Evolutionary conservation across 2,888 invertebrate genomes (phyloP), one percentile per base, ranked within the genome.

Genomic region (Apamea anceps): DNA sequence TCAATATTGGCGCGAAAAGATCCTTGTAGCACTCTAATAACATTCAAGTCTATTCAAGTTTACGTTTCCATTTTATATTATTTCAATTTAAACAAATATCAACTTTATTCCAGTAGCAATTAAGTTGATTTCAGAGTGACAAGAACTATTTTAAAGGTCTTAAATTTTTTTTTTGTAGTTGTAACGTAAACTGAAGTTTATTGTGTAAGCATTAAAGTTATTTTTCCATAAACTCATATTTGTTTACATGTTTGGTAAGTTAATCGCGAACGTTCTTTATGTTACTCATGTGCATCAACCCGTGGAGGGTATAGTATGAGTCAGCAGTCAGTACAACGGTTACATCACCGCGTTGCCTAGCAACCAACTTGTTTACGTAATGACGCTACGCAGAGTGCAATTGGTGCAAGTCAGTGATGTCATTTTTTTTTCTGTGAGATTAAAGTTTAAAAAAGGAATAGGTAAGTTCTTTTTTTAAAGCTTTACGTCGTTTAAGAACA

Each of bases 311-410:
- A 67, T 2, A 1, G 13, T 37, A 75, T 75, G 75, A 32, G 75
- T 80, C 68, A 72, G 51, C 21, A n/a, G 45, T 13, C 21, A n/a
- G 45, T 13, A 18, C 25, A 25, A 32, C 37, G 0, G 8, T 68
- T 57, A 32, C 72, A 42, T 65, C 67, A 83, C 13, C 15, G 10
- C 28, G 82, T 83, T 70, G 82, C 82, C 45, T 83, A 73, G 83
- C 79, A 82, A 83, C 71, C 0, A 0, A 21, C 0, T 37, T 83
- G 70, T 83, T 82, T 79, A 73, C 60, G 28, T 48, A 21, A 54
- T 54, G 79, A 82, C 28, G 82, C 72, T 15, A 54, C 8, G n/a
- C 54, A 25, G 4, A 37, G n/a, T 63, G 70, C 65, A 75, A 62
- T 60, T 45, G 65, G 21, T 82, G 51, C 25, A 60, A n/a, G 32